Evolutionary conservation across 2,797 vertebrate genomes (phyloP), one percentile per base, ranked within the genome.

Genomic region (Chelonia mydas): DNA sequence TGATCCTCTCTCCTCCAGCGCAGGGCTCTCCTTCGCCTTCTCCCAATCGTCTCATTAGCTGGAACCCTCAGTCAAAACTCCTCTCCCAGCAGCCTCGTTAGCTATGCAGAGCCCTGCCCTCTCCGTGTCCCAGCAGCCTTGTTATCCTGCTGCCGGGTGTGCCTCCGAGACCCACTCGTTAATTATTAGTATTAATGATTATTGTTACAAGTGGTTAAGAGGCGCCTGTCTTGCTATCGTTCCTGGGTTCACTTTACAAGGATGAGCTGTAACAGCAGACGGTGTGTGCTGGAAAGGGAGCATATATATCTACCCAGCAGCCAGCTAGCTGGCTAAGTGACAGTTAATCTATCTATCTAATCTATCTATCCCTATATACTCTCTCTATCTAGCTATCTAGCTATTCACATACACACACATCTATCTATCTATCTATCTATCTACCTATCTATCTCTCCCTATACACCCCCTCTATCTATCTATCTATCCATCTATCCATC

Each of bases 21-120:
- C 78, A 33, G 49, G 31, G 41, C 61, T 72, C 79, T 77, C n/a
- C 78, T 41, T 5, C 68, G 78, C 57, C 54, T 79, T 79, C 41
- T 93, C 92, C 92, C 88, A 27, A 41, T 49, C 78, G 92, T 72
- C 92, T 93, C 86, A 80, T 89, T 90, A 86, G 84, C 19, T 23
- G 68, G 27, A 28, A 45, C 72, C 80, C 88, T 45, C 68, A n/a
- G 68, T 86, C 87, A 82, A 72, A 55, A 41, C 65, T 33, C 83
- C 86, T 86, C 86, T 93, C 87, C 92, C 88, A 55, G 37, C 87
- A 86, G 92, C 87, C 80, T 93, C 41, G 87, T 93, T 93, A 93
- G 78, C 79, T 19, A 11, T 19, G n/a, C n/a, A 23, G n/a, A 11
- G 74, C 23, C 27, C 74, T 28, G 72, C 88, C 80, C 88, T 57